Evolutionary conservation across 2,113 vertebrate genomes (phyloP), one percentile per base, ranked within the genome.

Genomic region (Clupea harengus): DNA sequence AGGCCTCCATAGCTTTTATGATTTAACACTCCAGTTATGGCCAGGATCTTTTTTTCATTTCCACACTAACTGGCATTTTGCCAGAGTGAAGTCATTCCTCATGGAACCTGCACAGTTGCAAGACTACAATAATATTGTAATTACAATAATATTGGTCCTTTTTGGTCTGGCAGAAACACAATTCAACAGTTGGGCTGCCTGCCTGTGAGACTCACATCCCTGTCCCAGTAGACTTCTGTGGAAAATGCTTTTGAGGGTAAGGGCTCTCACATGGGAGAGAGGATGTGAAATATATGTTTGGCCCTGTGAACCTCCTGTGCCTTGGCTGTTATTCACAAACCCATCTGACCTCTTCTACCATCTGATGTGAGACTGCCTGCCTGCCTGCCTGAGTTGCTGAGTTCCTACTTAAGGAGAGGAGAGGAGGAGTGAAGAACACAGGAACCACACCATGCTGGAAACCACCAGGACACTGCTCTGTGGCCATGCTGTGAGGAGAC

Each of bases 401-500:
- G 50, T 67, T 85, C 82, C 85, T 82, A 81, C 80, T 81, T 84
- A 81, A 64, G 7, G 87, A 83, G 82, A 57, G 75, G 57, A 85
- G 28, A 78, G 46, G 28, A 78, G 46, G 39, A 83, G 57, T 60
- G 7, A 22, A 60, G 54, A 60, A 60, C 18, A 22, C 7, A 60
- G 54, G 54, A 60, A 22, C 20, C 18, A 83, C 86, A 82, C 81
- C 81, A 82, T 78, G 82, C 75, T 86, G 81, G 64, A 87, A 86
- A 87, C 89, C 81, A 52, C 86, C 75, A 88, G 82, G 47, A 81
- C 84, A 49, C 39, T 67, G 85, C 75, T 87, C 81, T 89, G 89
- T 45, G 88, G 84, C 25, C 44, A 54, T 67, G 49, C 92, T 91
- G 91, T 92, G 93, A 92, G 92, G 91, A 91, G 20, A 88, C 91